These are phyloP conservation scores for Malurus melanocephalus DNA, from an alignment of 2,113 vertebrate species.

Conservation along the genomic window DNA sequence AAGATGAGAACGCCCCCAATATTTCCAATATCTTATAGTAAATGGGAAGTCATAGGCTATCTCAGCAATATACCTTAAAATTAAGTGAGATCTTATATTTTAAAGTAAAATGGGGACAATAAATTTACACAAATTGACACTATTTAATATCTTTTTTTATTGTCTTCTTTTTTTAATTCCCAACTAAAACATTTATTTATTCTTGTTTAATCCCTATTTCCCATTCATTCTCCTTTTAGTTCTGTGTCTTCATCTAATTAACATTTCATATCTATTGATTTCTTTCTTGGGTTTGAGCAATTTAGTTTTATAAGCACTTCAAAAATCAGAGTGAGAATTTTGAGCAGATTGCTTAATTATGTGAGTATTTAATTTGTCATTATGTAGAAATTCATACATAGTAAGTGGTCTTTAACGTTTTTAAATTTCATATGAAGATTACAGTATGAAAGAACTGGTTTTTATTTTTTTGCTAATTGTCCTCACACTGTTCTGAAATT, in stretches of 20 bases:
- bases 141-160: not conserved
- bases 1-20: not conserved
- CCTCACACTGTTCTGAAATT: not conserved
- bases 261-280: constrained; percentile 59
- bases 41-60: not conserved
- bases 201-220: not conserved
- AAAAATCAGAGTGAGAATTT: constrained; percentile 48
- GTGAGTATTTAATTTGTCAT: constrained; percentile 44
- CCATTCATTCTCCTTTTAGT: constrained; percentile 18
- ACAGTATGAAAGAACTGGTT: not conserved
- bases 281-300: constrained; percentile 58
- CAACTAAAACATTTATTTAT: constrained; percentile 5
- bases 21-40: not conserved
- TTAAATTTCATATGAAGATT: constrained; percentile 24
- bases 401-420: constrained; percentile 53
- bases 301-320: constrained; percentile 64
- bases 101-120: not conserved
- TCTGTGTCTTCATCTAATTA: constrained; percentile 55
- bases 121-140: not conserved
- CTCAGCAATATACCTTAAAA: not conserved
- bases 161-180: not conserved
- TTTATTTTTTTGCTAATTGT: not conserved
- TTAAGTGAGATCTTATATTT: not conserved
- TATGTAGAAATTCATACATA: constrained; percentile 14
- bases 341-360: constrained; percentile 49